These are phyloP conservation scores for Zygogramma bicolorata DNA, from an alignment of 2,888 invertebrate genomes.

Conservation along the genomic window DNA sequence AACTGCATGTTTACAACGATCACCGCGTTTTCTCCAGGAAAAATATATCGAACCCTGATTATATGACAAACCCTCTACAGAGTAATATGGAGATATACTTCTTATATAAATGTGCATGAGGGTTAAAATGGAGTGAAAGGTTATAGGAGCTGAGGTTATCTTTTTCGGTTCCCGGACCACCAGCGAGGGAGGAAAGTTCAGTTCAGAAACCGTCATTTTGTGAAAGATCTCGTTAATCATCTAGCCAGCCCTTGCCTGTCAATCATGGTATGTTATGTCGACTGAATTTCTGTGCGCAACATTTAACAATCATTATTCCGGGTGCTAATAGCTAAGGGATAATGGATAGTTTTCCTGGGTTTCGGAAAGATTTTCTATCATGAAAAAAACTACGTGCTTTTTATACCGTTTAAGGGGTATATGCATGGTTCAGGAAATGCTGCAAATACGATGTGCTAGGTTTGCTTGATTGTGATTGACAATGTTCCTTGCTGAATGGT, in stretches of 20 bases:
- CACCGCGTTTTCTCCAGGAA: constrained; percentile 29
- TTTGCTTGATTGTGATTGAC: not conserved
- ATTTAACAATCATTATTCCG: constrained; percentile 52
- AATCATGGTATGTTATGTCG: constrained; percentile 63
- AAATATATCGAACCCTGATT: not conserved
- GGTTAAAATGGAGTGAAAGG: not conserved
- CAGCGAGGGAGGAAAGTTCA: constrained; percentile 54
- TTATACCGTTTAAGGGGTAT: not conserved
- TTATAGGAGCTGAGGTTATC: not conserved
- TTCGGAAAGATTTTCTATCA: not conserved
- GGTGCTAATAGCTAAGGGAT: constrained; percentile 12
- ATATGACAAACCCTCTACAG: not conserved
- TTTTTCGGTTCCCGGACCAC: not conserved
- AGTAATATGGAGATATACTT: not conserved
- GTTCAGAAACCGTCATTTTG: constrained; percentile 66
- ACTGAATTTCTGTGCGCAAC: constrained; percentile 55
- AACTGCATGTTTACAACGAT: constrained; percentile 36
- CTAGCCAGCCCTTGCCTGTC: constrained; percentile 64
- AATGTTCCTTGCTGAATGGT: no score
- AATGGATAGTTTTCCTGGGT: constrained; percentile 8
- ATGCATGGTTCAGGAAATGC: not conserved
- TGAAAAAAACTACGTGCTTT: constrained; percentile 2
- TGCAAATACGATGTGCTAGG: not conserved
- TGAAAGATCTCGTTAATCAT: constrained; percentile 67
- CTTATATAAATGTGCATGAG: not conserved